Percentiles rank a stretch among this genome's conserved stretches.
Evolutionary conservation across 2,113 vertebrate genomes (phyloP).

Genomic region (Apistogramma diplotaenia): DNA sequence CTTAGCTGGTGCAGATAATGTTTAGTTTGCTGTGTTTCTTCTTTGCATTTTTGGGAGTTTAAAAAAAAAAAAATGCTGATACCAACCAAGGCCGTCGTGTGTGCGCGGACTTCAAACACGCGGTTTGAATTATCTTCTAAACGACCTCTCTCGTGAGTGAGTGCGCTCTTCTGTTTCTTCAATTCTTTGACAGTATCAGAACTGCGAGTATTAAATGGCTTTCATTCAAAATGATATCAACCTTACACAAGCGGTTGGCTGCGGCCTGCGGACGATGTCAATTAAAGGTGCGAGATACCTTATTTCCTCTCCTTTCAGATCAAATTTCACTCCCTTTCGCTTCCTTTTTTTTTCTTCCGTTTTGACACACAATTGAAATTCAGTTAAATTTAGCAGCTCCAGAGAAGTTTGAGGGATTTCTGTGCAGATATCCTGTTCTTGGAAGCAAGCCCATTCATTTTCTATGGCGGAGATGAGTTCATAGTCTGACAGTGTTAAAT

Average conservation of each 20-base stretch:
- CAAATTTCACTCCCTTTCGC: background rate
- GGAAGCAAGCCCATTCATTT: constrained; percentile 66
- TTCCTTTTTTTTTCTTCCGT: background rate
- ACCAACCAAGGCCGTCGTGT: background rate
- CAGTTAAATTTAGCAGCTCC: constrained; percentile 16
- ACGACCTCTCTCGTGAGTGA: background rate
- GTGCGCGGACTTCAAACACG: background rate
- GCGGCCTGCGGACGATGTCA: background rate
- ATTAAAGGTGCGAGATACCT: constrained; percentile 20
- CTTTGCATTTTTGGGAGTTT: background rate
- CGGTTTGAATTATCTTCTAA: background rate
- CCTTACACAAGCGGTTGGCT: background rate
- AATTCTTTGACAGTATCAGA: background rate
- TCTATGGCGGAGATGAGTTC: constrained; percentile 63
- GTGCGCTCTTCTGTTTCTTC: background rate
- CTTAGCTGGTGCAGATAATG: constrained; percentile 15
- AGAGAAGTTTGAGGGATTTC: constrained; percentile 46
- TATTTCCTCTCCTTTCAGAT: constrained; percentile 10
- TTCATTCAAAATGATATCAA: background rate
- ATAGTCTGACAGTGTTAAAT: constrained; percentile 68
- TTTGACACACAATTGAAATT: constrained; percentile 7
- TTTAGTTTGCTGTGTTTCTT: background rate
- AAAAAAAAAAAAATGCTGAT: too few relatives aligned
- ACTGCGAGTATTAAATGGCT: background rate
- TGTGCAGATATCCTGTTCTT: constrained; percentile 50